Base-by-base conservation (phyloP, 2,888 invertebrate species). In the Calliopum simillimum region DNA sequence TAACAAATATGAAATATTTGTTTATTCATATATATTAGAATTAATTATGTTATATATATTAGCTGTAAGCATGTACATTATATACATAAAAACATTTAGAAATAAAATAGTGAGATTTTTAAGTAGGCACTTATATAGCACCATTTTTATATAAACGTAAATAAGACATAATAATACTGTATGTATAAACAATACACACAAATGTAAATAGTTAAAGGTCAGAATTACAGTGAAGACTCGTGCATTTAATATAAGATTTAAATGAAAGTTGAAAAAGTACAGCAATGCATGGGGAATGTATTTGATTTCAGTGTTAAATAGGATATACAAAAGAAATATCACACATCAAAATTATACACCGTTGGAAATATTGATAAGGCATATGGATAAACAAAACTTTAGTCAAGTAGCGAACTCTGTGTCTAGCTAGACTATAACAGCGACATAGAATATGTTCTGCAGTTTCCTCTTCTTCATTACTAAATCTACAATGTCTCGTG, bases 101-200 rank as follows among this genome's bases (percentile, higher is more conserved):
- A 47, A 46, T 66, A 44, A 58, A 46, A 47, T 66, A 67, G 59
- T 67, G 67, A 59, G 67, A 67, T 58, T 67, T 64, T 67, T 59
- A 67, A 67, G 59, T 67, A 67, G 67, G 59, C 67, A 67, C 67
- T 13, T 46, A 59, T 59, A 67, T 67, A 67, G 67, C 67, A 67
- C 67, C 67, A 67, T 67, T 67, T 67, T 67, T 67, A 59, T 67
- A 59, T 67, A 58, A 59, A 59, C 66, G 58, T 59, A 49, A 33
- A 49, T 61, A 61, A 47, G 21, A 21, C 44, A 61, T 25, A 14
- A 19, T 33, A 12, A 64, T 49, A 47, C 23, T 63, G 13, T 63
- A 51, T 12, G 19, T 41, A 49, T 62, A 62, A 8, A 63, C 49
- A 63, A 14, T 51, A 64, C n/a, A 63, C 33, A 47, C n/a, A 46